phyloP scores from a whole-genome alignment of 2,888 invertebrate species.

The Brachypalpus laphriformis region DNA sequence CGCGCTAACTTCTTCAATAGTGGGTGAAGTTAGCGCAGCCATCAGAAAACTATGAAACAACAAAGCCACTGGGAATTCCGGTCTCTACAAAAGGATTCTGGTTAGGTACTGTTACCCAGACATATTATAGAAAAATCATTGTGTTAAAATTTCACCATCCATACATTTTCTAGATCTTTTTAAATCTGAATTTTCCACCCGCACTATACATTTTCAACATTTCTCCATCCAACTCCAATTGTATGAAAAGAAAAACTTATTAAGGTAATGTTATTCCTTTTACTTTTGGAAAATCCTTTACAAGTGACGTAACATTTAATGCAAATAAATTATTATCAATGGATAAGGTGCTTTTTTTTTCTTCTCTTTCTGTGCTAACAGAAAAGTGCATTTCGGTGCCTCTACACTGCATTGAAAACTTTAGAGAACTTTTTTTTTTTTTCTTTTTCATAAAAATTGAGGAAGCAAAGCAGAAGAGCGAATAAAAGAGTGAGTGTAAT shows the following conservation, averaged over 20 bases:
- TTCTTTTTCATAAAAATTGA: slow-evolving; percentile 1
- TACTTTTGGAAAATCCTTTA: neutral
- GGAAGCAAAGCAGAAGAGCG: neutral
- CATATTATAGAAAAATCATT: too few relatives aligned
- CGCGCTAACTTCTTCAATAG: too few relatives aligned
- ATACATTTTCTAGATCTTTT: too few relatives aligned
- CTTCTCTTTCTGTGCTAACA: neutral
- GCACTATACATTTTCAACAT: neutral
- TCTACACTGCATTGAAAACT: neutral
- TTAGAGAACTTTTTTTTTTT: neutral
- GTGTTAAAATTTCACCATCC: too few relatives aligned
- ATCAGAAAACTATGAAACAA: too few relatives aligned
- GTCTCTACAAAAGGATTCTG: too few relatives aligned
- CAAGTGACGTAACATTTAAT: slow-evolving; percentile 7
- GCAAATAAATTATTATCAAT: slow-evolving; percentile 13
- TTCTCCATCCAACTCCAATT: neutral
- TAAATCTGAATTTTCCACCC: neutral
- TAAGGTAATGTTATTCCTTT: neutral
- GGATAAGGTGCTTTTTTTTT: neutral
- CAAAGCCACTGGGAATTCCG: too few relatives aligned
- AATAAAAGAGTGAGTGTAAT: slow-evolving; percentile 7
- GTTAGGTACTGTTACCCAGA: too few relatives aligned
- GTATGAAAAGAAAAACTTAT: neutral
- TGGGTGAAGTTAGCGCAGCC: too few relatives aligned
- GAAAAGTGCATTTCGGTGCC: neutral